These are phyloP conservation scores for Semaprochilodus insignis DNA, from an alignment of 2,797 vertebrate species.

Conservation along the genomic window DNA sequence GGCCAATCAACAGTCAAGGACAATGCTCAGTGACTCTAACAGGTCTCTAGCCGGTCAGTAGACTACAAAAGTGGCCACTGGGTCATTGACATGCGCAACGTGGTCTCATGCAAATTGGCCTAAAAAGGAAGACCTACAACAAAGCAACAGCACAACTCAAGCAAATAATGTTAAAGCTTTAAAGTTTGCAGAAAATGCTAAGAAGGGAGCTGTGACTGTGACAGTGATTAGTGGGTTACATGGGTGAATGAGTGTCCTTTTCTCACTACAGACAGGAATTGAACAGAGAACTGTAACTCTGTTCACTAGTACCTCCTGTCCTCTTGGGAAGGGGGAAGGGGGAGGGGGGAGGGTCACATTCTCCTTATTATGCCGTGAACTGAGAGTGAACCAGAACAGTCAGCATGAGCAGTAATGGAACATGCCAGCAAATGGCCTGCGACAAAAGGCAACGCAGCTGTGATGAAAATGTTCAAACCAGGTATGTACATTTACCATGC, in stretches of 20 bases:
- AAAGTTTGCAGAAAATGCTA: not conserved
- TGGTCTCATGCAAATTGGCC: conserved; percentile 46
- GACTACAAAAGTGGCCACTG: conserved; percentile 75
- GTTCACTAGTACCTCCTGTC: conserved; percentile 30
- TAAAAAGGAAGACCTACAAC: not conserved
- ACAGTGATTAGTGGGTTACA: not conserved
- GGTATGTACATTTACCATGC: conserved; percentile 69
- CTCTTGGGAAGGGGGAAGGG: not conserved
- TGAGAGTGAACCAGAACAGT: conserved; percentile 40
- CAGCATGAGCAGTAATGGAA: conserved; percentile 66
- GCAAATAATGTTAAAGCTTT: not conserved
- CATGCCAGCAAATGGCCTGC: conserved; percentile 32
- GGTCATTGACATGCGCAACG: conserved; percentile 85
- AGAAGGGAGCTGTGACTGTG: not conserved
- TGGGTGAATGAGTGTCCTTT: conserved; percentile 11
- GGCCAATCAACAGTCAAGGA: conserved; percentile 3
- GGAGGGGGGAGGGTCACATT: not conserved
- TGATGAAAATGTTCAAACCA: conserved; percentile 56
- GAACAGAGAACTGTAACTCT: conserved; percentile 21
- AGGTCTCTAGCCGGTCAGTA: conserved; percentile 72
- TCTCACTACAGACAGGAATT: conserved; percentile 8
- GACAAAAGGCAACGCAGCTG: conserved; percentile 45
- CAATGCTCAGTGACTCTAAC: conserved; percentile 27
- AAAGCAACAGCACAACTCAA: not conserved
- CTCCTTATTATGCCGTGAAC: conserved; percentile 38